Evolutionary conservation across 2,113 vertebrate genomes (phyloP).

Genomic region (Pseudonaja textilis): DNA sequence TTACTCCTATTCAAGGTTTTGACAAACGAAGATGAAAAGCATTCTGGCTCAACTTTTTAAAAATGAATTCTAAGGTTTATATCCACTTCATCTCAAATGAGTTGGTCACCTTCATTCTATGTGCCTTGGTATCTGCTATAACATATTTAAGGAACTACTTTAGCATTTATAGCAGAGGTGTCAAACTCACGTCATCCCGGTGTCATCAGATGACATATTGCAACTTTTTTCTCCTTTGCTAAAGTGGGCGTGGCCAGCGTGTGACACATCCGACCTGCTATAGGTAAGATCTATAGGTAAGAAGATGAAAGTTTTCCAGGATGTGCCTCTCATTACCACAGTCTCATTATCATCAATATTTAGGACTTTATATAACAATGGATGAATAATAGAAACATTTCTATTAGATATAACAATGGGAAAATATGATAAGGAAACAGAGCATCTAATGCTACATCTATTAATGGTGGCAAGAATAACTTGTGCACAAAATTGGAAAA

Average conservation of each 20-base stretch:
- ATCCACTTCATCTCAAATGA: background rate
- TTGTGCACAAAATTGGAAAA: too few species aligned
- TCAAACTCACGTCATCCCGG: too few species aligned
- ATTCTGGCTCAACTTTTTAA: background rate
- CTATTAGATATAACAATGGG: too few species aligned
- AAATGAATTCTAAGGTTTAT: background rate
- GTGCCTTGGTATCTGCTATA: background rate
- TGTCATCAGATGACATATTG: too few species aligned
- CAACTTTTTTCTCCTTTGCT: too few species aligned
- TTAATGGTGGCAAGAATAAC: too few species aligned
- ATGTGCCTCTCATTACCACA: background rate
- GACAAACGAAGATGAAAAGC: background rate
- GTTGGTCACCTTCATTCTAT: background rate
- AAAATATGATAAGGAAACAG: too few species aligned
- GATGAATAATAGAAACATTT: background rate
- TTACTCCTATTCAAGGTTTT: background rate
- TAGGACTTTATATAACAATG: background rate
- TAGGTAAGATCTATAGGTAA: too few species aligned
- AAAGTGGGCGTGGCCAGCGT: too few species aligned
- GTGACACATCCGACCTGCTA: too few species aligned
- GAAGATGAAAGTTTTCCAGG: background rate
- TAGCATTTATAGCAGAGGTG: background rate
- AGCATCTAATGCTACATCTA: too few species aligned
- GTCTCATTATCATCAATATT: background rate
- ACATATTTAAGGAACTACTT: background rate